Percentiles rank a stretch among this genome's conserved stretches.
Evolutionary conservation across 1,140 invertebrate genomes (phyloP).

Genomic region (Caenorhabditis briggsae): DNA sequence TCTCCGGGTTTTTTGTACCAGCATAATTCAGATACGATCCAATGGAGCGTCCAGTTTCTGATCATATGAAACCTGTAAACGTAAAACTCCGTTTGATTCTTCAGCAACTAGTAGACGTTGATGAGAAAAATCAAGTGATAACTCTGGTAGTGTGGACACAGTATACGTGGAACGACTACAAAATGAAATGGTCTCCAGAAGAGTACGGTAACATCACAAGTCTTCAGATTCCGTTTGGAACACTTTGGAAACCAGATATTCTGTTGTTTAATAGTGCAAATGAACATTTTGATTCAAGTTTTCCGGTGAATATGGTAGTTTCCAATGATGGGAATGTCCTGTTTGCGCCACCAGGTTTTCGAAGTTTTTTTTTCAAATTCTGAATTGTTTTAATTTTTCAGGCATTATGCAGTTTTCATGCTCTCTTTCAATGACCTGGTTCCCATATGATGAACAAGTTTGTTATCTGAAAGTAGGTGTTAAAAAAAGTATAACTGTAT

Average conservation of each 20-base stretch:
- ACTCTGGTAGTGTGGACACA: conserved; percentile 74
- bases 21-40: conserved; percentile 85
- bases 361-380: conserved; percentile 84
- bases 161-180: conserved; percentile 73
- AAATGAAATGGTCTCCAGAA: conserved; percentile 86
- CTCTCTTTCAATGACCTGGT: conserved; percentile 74
- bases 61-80: conserved; percentile 93
- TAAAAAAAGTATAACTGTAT: no score
- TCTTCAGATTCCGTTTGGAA: conserved; percentile 85
- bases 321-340: conserved; percentile 92
- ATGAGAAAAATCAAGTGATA: conserved; percentile 75
- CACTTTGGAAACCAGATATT: conserved; percentile 75
- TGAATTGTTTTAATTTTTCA: neutral
- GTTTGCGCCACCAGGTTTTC: conserved; percentile 88
- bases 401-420: conserved; percentile 58
- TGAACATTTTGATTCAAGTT: conserved; percentile 97
- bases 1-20: no score
- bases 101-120: conserved; percentile 99
- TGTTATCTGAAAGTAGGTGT: conserved; percentile 78
- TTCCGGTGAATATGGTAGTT: conserved; percentile 96
- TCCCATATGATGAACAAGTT: conserved; percentile 80
- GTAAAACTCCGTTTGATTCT: conserved; percentile 96
- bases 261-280: conserved; percentile 84
- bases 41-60: conserved; percentile 93
- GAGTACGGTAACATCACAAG: conserved; percentile 93